Conservation (phyloP, 35 echinoderm and acorn worm genomes). For the Ophioderma brevispina region DNA sequence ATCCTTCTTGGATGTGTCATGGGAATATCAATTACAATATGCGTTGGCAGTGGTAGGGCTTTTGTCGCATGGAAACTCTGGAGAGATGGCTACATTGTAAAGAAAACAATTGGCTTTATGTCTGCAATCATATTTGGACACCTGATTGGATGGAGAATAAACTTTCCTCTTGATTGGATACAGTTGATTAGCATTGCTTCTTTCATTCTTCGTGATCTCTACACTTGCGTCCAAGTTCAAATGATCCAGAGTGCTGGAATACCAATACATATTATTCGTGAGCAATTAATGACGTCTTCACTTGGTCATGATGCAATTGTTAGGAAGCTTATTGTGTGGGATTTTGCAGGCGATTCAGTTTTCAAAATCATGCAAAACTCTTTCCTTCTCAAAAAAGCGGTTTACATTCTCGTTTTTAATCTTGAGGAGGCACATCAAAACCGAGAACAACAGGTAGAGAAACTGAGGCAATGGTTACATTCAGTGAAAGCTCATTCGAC, state of each 20-base stretch:
- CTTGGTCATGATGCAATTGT: not conserved
- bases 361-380: conserved; percentile 28
- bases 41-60: not conserved
- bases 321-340: conserved; percentile 21
- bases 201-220: not conserved
- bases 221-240: not conserved
- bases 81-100: not conserved
- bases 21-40: not conserved
- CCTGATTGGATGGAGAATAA: conserved; percentile 9
- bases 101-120: conserved; percentile 19
- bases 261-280: conserved; percentile 8
- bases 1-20: not conserved
- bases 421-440: not conserved
- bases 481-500: conserved; percentile 23
- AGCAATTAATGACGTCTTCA: conserved; percentile 1
- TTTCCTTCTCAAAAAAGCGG: not conserved
- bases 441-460: not conserved
- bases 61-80: not conserved
- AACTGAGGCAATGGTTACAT: conserved; percentile 18
- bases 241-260: not conserved
- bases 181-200: not conserved
- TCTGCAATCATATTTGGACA: conserved; percentile 1
- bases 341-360: conserved; percentile 23
- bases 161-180: not conserved
- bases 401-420: conserved; percentile 27